A percentile compares a stretch with the other conserved stretches of the same genome.
phyloP scores from a whole-genome alignment of 2,113 vertebrate species.

The Physeter macrocephalus region DNA sequence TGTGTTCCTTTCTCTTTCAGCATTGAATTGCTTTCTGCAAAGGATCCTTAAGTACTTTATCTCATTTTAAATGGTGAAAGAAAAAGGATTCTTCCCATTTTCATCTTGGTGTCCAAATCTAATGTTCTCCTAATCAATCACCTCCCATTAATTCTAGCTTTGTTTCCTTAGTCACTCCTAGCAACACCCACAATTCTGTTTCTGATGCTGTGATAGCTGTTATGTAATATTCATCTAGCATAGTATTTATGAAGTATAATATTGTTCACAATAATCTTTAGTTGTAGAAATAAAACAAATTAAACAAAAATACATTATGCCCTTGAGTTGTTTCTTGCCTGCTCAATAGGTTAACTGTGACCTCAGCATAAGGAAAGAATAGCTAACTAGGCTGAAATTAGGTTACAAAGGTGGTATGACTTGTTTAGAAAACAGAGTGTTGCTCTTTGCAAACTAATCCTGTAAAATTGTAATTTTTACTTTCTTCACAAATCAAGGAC shows the following conservation, averaged over 20 bases:
- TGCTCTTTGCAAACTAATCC: not conserved
- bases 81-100: not conserved
- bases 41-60: not conserved
- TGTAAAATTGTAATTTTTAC: not conserved
- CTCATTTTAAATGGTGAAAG: not conserved
- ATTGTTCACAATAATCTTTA: not conserved
- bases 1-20: not conserved
- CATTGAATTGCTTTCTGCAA: not conserved
- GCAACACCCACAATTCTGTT: not conserved
- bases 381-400: not conserved
- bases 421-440: conserved; percentile 11
- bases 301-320: not conserved
- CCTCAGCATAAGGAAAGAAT: not conserved
- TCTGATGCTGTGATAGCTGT: not conserved
- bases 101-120: not conserved
- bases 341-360: not conserved
- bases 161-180: not conserved
- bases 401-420: not conserved
- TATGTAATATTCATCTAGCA: not conserved
- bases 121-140: not conserved
- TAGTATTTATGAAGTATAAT: not conserved
- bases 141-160: not conserved
- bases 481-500: not conserved
- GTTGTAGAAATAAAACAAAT: conserved; percentile 12
- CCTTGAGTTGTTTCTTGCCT: not conserved